These are phyloP conservation scores for Craniophora ligustri DNA, from an alignment of 2,888 invertebrate species.

Conservation along the genomic window DNA sequence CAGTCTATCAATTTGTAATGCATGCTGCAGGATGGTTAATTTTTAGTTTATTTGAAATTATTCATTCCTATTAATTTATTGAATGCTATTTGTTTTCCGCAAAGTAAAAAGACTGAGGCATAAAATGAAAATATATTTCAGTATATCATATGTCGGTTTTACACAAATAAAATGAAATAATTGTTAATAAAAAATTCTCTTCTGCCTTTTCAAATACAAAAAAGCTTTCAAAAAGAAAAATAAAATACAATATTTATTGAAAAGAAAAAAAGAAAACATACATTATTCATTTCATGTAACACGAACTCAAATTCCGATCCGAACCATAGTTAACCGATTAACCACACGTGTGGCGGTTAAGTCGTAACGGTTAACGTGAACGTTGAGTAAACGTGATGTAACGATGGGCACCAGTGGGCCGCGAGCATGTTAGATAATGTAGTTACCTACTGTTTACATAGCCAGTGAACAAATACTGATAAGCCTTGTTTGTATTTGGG, in stretches of 20 bases:
- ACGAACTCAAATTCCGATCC: slow-evolving; percentile 19
- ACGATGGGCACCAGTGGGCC: slow-evolving; percentile 23
- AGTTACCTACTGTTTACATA: slow-evolving; percentile 43
- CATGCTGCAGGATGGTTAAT: too few relatives aligned
- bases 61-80: too few relatives aligned
- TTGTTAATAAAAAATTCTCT: too few relatives aligned
- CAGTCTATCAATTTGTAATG: too few relatives aligned
- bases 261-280: background rate
- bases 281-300: slow-evolving; percentile 15
- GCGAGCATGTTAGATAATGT: slow-evolving; percentile 34
- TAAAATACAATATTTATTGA: too few relatives aligned
- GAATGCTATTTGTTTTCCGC: too few relatives aligned
- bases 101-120: too few relatives aligned
- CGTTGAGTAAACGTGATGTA: slow-evolving; percentile 31
- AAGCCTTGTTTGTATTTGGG: background rate
- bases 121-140: too few relatives aligned
- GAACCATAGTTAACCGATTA: slow-evolving; percentile 41
- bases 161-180: too few relatives aligned
- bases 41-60: too few relatives aligned
- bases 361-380: slow-evolving; percentile 42
- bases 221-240: background rate
- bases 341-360: slow-evolving; percentile 30
- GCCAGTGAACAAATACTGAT: slow-evolving; percentile 22
- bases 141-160: too few relatives aligned
- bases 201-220: background rate